Percentiles rank a stretch among this genome's conserved stretches.
These are phyloP conservation scores for Passer montanus DNA, from an alignment of 2,113 vertebrate genomes.

Conservation along the genomic window DNA sequence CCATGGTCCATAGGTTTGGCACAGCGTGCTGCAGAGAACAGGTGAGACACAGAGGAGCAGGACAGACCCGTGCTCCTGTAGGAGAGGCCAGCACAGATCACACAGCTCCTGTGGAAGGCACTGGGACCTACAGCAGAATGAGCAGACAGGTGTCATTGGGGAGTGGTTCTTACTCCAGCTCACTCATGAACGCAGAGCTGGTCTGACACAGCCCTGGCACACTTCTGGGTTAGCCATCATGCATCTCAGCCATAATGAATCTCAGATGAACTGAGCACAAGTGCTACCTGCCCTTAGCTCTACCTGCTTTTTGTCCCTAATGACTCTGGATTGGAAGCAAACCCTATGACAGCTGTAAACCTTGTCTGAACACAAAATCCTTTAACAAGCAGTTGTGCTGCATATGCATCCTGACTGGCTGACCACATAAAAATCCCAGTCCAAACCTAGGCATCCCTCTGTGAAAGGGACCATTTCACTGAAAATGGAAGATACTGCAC, in stretches of 20 bases:
- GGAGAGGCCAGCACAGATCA: not conserved
- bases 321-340: not conserved
- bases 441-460: not conserved
- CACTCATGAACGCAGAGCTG: fast-evolving
- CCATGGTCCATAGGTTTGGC: fast-evolving
- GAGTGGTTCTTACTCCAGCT: not conserved
- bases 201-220: not conserved
- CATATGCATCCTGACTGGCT: not conserved
- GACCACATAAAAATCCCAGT: not conserved
- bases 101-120: not conserved
- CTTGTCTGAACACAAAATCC: not conserved
- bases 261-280: not conserved
- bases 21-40: not conserved
- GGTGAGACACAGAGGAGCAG: not conserved
- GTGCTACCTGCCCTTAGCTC: not conserved
- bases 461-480: not conserved
- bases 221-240: not conserved
- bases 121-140: not conserved
- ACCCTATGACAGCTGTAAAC: not conserved
- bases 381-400: fast-evolving
- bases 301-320: not conserved
- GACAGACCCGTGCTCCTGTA: not conserved
- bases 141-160: not conserved
- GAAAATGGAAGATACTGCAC: not conserved
- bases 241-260: not conserved